Base-by-base conservation (phyloP, 2,113 vertebrate species). In the Pseudorhombus dupliciocellatus region DNA sequence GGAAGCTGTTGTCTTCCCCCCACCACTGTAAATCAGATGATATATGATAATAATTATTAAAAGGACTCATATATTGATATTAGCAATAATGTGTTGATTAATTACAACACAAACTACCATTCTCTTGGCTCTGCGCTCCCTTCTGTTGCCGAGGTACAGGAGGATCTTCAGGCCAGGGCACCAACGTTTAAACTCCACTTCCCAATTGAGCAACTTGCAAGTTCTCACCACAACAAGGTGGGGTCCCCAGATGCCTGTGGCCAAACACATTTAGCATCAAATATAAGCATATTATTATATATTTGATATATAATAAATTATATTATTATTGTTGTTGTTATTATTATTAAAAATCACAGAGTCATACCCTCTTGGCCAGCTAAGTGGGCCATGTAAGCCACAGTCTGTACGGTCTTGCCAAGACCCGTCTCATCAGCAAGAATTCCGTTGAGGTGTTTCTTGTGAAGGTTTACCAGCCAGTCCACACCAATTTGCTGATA, bases 161-260 rank as follows among this genome's bases (percentile, higher is more conserved):
- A 97, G 94, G 67, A 96, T 93, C 88, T 97, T 97, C 28, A 97
- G 80, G 0, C 96, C 96, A 0, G 96, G 96, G 70, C 96, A 97
- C 96, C 96, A 97, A 40, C 96, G 95, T 79, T 97, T 97, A 77
- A 97, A 86, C 83, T 97, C 96, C 84, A 97, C 90, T 73, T 97
- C 96, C 96, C 96, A 97, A 55, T 92, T 97, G 25, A 97, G 1
- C 28, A 97, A 93, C 82, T 95, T 96, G 87, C 94, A 96, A 7
- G 95, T 95, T 57, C 96, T 93, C 5, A 96, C 96, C n/a, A 97
- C 95, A 61, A 97, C 89, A 20, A 97, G 94, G 59, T 97, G 96
- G 37, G 96, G 96, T 14, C 96, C 96, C 96, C 96, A 97, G 14
- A 96, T 93, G 31, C 95, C 96, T 97, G 62, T 11, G 50, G 51